A percentile compares a stretch with the other conserved stretches of the same genome.
Conservation (phyloP, 2,113 vertebrate genomes). For the Mionectes macconnelli region DNA sequence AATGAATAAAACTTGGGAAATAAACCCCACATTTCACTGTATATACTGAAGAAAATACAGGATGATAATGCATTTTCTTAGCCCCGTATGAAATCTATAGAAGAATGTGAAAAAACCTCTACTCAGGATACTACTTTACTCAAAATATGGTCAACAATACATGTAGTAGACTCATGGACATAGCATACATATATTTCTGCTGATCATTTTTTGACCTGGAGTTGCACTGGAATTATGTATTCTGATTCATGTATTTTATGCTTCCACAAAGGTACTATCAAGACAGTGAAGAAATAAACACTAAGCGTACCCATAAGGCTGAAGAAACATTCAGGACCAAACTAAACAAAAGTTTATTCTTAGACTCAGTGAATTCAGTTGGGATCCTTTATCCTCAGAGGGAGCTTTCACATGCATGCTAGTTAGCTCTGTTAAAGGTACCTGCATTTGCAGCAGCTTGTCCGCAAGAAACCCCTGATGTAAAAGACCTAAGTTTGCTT, state of each 20-base stretch:
- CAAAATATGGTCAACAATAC: not conserved
- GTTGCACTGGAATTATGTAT: not conserved
- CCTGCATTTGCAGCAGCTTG: not conserved
- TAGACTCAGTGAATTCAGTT: not conserved
- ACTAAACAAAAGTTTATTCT: not conserved
- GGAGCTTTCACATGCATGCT: not conserved
- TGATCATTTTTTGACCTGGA: not conserved
- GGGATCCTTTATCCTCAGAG: not conserved
- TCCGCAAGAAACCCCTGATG: not conserved
- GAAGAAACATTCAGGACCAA: not conserved
- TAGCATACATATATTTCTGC: not conserved
- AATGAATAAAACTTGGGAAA: not conserved
- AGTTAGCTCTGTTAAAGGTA: not conserved
- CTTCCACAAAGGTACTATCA: not conserved
- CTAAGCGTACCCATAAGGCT: not conserved
- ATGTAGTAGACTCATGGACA: not conserved
- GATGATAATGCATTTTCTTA: not conserved
- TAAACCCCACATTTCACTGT: not conserved
- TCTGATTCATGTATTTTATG: not conserved
- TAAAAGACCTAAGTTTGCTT: not conserved
- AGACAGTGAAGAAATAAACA: not conserved
- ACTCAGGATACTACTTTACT: not conserved
- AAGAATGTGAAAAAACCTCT: not conserved
- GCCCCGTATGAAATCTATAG: not conserved
- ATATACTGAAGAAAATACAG: not conserved